phyloP scores from a whole-genome alignment of 2,888 invertebrate genomes.

The Stenurella melanura region DNA sequence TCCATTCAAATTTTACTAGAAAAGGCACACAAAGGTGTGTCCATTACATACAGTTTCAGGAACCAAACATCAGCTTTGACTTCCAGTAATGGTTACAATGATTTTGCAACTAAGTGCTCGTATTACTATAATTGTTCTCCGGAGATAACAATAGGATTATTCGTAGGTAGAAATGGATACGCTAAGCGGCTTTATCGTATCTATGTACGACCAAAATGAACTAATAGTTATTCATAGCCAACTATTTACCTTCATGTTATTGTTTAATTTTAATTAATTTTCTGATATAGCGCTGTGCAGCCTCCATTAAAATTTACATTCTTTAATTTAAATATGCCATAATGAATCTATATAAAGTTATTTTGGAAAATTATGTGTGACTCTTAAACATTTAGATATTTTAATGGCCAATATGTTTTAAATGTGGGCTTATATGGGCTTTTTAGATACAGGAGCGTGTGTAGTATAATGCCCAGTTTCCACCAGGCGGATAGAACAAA shows the following conservation, averaged over 20 bases:
- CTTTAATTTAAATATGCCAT: too few relatives aligned
- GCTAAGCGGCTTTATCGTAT: neutral
- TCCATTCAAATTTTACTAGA: neutral
- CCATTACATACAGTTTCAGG: neutral
- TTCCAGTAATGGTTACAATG: neutral
- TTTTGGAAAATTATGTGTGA: too few relatives aligned
- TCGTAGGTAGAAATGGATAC: neutral
- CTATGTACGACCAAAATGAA: neutral
- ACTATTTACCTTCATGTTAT: neutral
- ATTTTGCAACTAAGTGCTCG: neutral
- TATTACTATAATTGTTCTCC: neutral
- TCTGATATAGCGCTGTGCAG: neutral
- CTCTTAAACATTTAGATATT: too few relatives aligned
- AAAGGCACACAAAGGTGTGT: neutral
- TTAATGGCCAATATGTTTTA: too few relatives aligned
- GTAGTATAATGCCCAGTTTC: neutral
- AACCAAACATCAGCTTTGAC: neutral
- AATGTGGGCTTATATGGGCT: neutral
- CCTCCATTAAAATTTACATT: neutral
- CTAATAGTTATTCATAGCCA: neutral
- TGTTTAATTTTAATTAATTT: neutral
- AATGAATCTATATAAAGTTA: too few relatives aligned
- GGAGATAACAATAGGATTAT: neutral
- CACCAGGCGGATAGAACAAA: too few relatives aligned
- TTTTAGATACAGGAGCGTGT: neutral